Conservation (phyloP, 2,888 invertebrate genomes). For the Onthophagus sagittarius region DNA sequence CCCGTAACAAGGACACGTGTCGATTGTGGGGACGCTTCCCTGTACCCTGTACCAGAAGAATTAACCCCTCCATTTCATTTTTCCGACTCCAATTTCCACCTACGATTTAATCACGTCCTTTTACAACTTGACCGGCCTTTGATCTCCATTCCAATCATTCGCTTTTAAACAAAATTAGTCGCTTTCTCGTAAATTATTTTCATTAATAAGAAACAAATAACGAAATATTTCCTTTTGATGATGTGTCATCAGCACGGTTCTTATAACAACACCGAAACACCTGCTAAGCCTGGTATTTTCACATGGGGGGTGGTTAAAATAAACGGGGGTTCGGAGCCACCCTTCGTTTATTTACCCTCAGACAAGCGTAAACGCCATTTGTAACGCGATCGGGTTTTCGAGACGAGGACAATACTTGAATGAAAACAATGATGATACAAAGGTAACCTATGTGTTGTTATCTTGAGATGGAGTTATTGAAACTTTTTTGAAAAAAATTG, state of each 20-base stretch:
- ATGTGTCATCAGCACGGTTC: slow-evolving; percentile 35
- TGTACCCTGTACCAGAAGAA: background rate
- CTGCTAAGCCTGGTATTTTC: slow-evolving; percentile 33
- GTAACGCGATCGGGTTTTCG: slow-evolving; percentile 26
- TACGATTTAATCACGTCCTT: background rate
- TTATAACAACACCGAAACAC: slow-evolving; percentile 26
- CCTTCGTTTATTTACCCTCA: slow-evolving; percentile 18
- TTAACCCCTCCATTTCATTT: background rate
- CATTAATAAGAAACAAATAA: background rate
- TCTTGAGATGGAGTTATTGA: too few relatives aligned
- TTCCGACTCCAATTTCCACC: background rate
- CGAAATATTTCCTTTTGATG: background rate
- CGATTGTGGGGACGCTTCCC: slow-evolving; percentile 13
- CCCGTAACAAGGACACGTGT: slow-evolving; percentile 41
- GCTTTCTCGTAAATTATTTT: background rate
- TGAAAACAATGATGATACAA: too few relatives aligned
- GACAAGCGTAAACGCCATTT: slow-evolving; percentile 31
- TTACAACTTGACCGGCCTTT: background rate
- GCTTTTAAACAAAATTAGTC: background rate
- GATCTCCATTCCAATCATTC: background rate
- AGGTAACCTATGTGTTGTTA: too few relatives aligned
- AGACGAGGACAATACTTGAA: slow-evolving; percentile 23
- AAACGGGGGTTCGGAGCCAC: slow-evolving; percentile 4
- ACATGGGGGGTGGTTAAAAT: slow-evolving; percentile 25
- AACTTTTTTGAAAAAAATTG: too few relatives aligned